A percentile compares a stretch with the other conserved stretches of the same genome.
Evolutionary conservation across 2,797 vertebrate species (phyloP).

Genomic region (Cuniculus paca): DNA sequence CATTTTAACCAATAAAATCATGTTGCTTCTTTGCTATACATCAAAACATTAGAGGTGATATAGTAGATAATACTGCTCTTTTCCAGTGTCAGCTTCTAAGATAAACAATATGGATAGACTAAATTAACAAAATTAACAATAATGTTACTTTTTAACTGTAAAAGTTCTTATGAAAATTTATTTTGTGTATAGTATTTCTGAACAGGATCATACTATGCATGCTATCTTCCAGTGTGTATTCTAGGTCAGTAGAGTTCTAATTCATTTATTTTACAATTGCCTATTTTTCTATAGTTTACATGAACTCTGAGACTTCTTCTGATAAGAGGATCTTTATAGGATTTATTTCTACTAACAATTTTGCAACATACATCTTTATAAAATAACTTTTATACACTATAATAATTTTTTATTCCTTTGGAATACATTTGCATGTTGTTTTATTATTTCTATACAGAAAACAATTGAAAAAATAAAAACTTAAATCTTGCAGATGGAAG

Average conservation of each 20-base stretch:
- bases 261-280: not conserved
- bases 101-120: not conserved
- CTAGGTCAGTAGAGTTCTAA: not conserved
- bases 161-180: not conserved
- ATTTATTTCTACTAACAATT: not conserved
- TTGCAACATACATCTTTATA: not conserved
- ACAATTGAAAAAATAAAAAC: not conserved
- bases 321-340: not conserved
- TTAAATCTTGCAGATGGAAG: not conserved
- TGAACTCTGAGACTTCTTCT: not conserved
- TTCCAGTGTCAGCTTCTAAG: not conserved
- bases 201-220: not conserved
- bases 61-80: not conserved
- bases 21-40: not conserved
- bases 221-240: not conserved
- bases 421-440: not conserved
- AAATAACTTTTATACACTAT: fast-evolving
- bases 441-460: constrained; percentile 7
- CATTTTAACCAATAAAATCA: not conserved
- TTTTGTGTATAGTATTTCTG: not conserved
- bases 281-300: not conserved
- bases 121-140: not conserved
- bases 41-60: not conserved
- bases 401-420: not conserved
- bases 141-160: not conserved